Evolutionary conservation across 2,113 vertebrate genomes (phyloP), one percentile per base, ranked within the genome.

Genomic region (Hydrochoerus hydrochaeris): DNA sequence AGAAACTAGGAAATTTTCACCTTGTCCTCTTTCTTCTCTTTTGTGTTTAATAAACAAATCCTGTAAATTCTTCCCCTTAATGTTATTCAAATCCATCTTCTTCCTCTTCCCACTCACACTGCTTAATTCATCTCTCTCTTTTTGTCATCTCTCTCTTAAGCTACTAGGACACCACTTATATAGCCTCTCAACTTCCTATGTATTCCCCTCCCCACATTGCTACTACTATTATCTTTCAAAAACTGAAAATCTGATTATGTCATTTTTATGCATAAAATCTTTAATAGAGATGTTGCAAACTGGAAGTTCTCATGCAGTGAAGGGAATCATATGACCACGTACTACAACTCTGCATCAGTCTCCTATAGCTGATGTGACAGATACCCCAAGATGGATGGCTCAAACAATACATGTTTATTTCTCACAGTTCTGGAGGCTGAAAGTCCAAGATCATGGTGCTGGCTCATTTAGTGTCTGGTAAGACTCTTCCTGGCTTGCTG

Each of bases 211-310:
- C 69, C 22, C 60, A 35, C 22, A 12, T 38, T 87, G 46, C 44
- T 49, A 75, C 75, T 52, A 80, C 81, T 90, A 17, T 35, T 62
- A 5, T 75, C 71, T 75, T 92, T 89, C 38, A 73, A 95, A 94
- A 88, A 81, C 85, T 73, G 16, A n/a, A 69, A 49, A 87, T 88
- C 32, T 54, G 69, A 44, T 75, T 16, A 30, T 20, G 65, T 69
- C 46, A 65, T 57, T 93, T 88, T 84, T 63, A 57, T 73, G 52
- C 52, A 60, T 71, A 73, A 73, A 89, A 46, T 44, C 20, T 75
- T 75, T 60, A 80, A 67, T 41, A 35, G 62, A 80, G 60, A 90
- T 28, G n/a, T 32, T 57, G 38, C 38, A 49, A 26, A 57, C 19
- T 85, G 58, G 57, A 75, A 77, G 28, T 85, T 82, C 54, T 60